phyloP scores from a whole-genome alignment of 2,113 vertebrate genomes.

The Cichladusa arquata region DNA sequence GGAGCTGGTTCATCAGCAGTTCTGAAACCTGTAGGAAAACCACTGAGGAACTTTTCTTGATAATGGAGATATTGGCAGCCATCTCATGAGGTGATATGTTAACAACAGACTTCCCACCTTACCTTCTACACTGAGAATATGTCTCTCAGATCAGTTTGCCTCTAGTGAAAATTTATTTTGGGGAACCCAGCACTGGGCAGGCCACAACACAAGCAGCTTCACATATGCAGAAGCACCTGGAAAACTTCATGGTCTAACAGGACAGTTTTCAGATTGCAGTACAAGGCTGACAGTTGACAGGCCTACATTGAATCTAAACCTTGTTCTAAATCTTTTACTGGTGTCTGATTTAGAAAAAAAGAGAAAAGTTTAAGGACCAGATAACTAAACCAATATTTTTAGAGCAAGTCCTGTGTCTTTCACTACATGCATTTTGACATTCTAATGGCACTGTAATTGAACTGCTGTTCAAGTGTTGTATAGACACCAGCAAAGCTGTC shows the following conservation, averaged over 20 bases:
- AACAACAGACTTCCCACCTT: not conserved
- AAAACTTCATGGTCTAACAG: not conserved
- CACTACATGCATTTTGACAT: not conserved
- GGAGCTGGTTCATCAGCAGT: not conserved
- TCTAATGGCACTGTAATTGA: not conserved
- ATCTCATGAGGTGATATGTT: not conserved
- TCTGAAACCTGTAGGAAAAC: not conserved
- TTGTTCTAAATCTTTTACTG: not conserved
- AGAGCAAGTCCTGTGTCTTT: not conserved
- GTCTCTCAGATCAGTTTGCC: not conserved
- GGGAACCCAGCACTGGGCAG: not conserved
- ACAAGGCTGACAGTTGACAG: not conserved
- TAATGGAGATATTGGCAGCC: not conserved
- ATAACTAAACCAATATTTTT: not conserved
- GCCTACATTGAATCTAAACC: not conserved
- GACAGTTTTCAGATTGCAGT: not conserved
- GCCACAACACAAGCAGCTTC: not conserved
- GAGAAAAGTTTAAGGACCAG: not conserved
- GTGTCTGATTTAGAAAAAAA: not conserved
- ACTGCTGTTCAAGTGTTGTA: not conserved
- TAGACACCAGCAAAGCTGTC: not conserved
- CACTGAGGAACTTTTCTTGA: not conserved
- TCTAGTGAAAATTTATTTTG: not conserved
- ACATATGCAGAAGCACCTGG: not conserved
- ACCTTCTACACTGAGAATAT: not conserved